Base-by-base conservation (phyloP, 2,888 invertebrate species). In the Cheiracanthium punctorium region DNA sequence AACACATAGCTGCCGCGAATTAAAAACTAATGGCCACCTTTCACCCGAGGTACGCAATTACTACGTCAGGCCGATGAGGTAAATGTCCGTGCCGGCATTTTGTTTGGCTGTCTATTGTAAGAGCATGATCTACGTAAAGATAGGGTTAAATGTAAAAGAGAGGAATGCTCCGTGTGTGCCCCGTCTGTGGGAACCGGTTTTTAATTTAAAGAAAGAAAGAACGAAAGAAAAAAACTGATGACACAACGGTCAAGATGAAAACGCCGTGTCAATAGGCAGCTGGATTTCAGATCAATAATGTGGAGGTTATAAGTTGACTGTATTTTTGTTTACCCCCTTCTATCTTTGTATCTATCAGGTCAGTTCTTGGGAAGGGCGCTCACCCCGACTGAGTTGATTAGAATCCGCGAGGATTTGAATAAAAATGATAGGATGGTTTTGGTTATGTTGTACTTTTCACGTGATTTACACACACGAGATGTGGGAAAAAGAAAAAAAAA, bases 171-270 rank as follows among this genome's bases (percentile, higher is more conserved):
- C 24, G 14, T 24, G 5, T 58, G 58, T 17, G n/a, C 58, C 24
- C 24, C 17, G 5, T 17, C 20, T 24, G 1, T 24, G 58, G 58
- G 58, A 58, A 58, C 58, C 58, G 58, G 58, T 58, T 58, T n/a
- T 58, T 58, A 58, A 58, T 58, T 58, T 24, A 17, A 58, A 58
- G n/a, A n/a, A n/a, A n/a, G n/a, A n/a, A n/a, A n/a, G n/a, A n/a
- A n/a, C n/a, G n/a, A n/a, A n/a, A n/a, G n/a, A n/a, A n/a, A 58
- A 58, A 58, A 24, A 58, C 58, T 8, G 58, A 58, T 58, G 58
- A 24, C 58, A 58, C 58, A 58, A 58, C 58, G 58, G 58, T 58
- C 58, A 58, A 58, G 58, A 58, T 24, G 58, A 58, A n/a, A n/a
- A 7, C 58, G 58, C 24, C 58, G 58, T 58, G 58, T 58, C 58